Evolutionary conservation across 2,888 invertebrate species (phyloP).

Genomic region (Trichacis sp.): DNA sequence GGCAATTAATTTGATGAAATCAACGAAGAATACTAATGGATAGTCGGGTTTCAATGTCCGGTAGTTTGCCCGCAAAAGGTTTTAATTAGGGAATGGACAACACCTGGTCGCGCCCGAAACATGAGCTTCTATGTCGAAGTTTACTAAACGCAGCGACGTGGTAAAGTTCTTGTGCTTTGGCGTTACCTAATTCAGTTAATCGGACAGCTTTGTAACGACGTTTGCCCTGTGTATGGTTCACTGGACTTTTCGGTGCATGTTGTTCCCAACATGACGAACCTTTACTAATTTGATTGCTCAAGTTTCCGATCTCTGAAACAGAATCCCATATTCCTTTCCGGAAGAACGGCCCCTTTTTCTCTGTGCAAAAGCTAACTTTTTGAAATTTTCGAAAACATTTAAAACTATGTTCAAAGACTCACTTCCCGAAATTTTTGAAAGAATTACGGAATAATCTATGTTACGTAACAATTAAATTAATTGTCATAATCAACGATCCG

Average conservation of each 20-base stretch:
- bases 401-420: too few relatives aligned
- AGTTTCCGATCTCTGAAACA: conserved; percentile 47
- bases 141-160: conserved; percentile 37
- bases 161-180: conserved; percentile 37
- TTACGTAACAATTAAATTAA: too few relatives aligned
- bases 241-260: conserved; percentile 48
- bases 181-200: conserved; percentile 47
- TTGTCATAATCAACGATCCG: too few relatives aligned
- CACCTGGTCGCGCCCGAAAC: conserved; percentile 33
- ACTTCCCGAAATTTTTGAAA: too few relatives aligned
- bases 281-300: conserved; percentile 55
- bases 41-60: not conserved
- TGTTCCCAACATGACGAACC: conserved; percentile 52
- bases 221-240: conserved; percentile 51
- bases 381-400: too few relatives aligned
- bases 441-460: too few relatives aligned
- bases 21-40: not conserved
- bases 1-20: too few relatives aligned
- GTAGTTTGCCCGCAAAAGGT: conserved; percentile 16
- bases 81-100: conserved; percentile 33
- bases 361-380: too few relatives aligned
- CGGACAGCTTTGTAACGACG: conserved; percentile 51
- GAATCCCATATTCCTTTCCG: conserved; percentile 23
- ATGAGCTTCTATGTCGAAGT: conserved; percentile 27
- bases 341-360: not conserved